These are phyloP conservation scores for Delia radicum DNA, from an alignment of 1,140 invertebrate genomes.

Conservation along the genomic window DNA sequence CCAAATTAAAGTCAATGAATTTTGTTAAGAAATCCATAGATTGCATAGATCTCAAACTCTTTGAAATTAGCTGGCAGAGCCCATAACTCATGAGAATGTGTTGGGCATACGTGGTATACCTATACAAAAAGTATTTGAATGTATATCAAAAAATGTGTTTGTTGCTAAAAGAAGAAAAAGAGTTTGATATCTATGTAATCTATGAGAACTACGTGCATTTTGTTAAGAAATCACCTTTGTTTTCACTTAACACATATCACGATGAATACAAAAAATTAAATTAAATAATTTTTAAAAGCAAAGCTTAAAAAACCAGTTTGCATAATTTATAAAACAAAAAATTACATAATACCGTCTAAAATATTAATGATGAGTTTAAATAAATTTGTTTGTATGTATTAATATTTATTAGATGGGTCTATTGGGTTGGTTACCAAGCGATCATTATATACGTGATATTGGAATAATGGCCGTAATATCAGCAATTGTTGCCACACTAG, in stretches of 20 bases:
- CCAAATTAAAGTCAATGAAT: too few species aligned
- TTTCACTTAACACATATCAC: background rate
- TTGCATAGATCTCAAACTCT: too few species aligned
- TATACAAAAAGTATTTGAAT: too few species aligned
- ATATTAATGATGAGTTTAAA: background rate
- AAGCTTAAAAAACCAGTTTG: background rate
- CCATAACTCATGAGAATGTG: too few species aligned
- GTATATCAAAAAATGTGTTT: too few species aligned
- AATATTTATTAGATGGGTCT: constrained; percentile 42
- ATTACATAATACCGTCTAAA: background rate
- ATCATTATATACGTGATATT: constrained; percentile 48
- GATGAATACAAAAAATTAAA: background rate
- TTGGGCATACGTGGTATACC: too few species aligned
- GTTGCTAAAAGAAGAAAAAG: too few species aligned
- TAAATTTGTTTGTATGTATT: background rate
- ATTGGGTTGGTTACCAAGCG: constrained; percentile 46
- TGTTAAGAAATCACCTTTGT: background rate
- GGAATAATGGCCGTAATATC: constrained; percentile 40
- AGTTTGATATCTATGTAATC: too few species aligned
- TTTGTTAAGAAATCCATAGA: too few species aligned
- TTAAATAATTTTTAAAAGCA: too few species aligned
- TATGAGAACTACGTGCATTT: too few species aligned
- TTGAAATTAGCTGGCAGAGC: too few species aligned
- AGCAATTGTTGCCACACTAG: constrained; percentile 45
- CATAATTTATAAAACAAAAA: background rate